phyloP scores from a whole-genome alignment of 2,888 invertebrate species.

The Hofmannophila pseudospretella region DNA sequence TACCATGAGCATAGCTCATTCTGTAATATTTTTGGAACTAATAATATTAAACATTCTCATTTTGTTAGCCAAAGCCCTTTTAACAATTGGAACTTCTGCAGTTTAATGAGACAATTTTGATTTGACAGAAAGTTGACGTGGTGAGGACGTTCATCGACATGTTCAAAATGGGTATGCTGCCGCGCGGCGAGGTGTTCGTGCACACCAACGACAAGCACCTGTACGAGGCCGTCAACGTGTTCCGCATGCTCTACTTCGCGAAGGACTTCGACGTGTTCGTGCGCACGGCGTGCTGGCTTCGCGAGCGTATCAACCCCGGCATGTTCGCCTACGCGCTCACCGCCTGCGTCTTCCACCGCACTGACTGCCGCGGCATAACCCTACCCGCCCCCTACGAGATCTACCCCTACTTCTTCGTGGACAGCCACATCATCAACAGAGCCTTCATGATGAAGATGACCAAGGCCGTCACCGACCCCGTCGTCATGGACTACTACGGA shows the following conservation, averaged over 20 bases:
- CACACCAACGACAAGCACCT: slow-evolving; percentile 79
- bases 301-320: slow-evolving; percentile 83
- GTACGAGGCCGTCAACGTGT: slow-evolving; percentile 79
- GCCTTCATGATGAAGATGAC: slow-evolving; percentile 81
- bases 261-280: slow-evolving; percentile 84
- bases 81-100: too few species aligned
- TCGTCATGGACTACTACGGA: slow-evolving; percentile 71
- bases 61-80: too few species aligned
- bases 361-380: slow-evolving; percentile 81
- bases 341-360: slow-evolving; percentile 82
- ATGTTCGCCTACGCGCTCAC: slow-evolving; percentile 85
- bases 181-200: slow-evolving; percentile 78
- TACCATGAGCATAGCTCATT: too few species aligned
- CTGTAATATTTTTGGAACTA: too few species aligned
- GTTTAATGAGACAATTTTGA: too few species aligned
- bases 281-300: slow-evolving; percentile 82
- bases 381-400: slow-evolving; percentile 87
- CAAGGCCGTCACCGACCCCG: slow-evolving; percentile 74
- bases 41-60: too few species aligned
- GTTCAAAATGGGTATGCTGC: slow-evolving; percentile 78
- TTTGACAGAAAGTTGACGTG: slow-evolving; percentile 69
- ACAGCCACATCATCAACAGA: slow-evolving; percentile 82
- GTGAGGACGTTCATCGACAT: slow-evolving; percentile 77
- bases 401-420: slow-evolving; percentile 86
- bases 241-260: slow-evolving; percentile 81